phyloP scores from a whole-genome alignment of 1,140 invertebrate species.

The Camponotus vicinus region DNA sequence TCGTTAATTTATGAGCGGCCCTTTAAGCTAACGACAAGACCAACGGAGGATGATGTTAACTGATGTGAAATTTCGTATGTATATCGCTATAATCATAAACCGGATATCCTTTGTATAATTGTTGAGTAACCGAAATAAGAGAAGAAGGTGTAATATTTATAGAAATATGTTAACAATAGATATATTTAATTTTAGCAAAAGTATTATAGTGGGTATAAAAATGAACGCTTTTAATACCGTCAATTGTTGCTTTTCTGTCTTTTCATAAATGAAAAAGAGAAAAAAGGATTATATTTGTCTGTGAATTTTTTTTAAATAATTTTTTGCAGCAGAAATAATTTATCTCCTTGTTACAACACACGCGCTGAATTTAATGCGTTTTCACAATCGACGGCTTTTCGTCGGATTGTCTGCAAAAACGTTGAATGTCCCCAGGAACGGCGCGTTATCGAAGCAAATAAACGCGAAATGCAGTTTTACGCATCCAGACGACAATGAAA shows the following conservation, averaged over 20 bases:
- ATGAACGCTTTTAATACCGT: background rate
- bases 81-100: conserved; percentile 21
- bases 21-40: conserved; percentile 56
- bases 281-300: background rate
- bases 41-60: conserved; percentile 33
- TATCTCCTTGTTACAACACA: background rate
- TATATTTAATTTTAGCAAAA: background rate
- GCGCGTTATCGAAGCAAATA: conserved; percentile 45
- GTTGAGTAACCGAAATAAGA: conserved; percentile 4
- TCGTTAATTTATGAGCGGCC: conserved; percentile 71
- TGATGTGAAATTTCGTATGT: conserved; percentile 45
- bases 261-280: background rate
- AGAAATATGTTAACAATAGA: background rate
- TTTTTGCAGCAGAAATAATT: background rate
- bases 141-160: background rate
- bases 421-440: conserved; percentile 10
- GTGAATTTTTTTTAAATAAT: background rate
- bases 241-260: background rate
- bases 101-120: conserved; percentile 33
- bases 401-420: conserved; percentile 33
- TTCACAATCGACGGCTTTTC: conserved; percentile 25
- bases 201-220: background rate
- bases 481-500: conserved; percentile 50
- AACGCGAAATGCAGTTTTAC: conserved; percentile 54
- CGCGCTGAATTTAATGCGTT: conserved; percentile 13